Evolutionary conservation across 2,888 invertebrate species (phyloP), one percentile per base, ranked within the genome.

Genomic region (Lepetodrilus schrolli): DNA sequence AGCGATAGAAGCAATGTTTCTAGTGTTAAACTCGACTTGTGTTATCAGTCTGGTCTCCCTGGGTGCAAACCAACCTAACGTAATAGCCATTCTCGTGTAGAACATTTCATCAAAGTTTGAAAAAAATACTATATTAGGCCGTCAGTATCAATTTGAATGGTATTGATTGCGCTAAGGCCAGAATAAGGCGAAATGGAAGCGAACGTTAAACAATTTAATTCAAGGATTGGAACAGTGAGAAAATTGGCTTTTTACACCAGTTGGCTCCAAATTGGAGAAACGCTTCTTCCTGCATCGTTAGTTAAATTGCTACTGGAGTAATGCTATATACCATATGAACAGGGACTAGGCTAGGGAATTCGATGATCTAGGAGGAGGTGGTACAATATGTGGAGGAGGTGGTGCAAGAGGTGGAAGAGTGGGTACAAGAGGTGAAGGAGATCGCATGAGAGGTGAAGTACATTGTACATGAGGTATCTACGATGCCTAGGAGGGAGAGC

Each of bases 161-260:
- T 58, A 58, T 58, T 58, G 58, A 58, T 58, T 58, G 30, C 58
- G 34, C 5, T 26, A 58, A 34, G 7, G 34, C 58, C 13, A 30
- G 58, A 34, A 58, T 30, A 30, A n/a, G 58, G 58, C 58, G 58
- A 34, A 26, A 58, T 23, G 58, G 58, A 10, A 30, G 17, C 30
- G 34, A 58, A 26, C 26, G 58, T 58, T 58, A 58, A 58, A 58
- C 58, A 58, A 58, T 58, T 58, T 58, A 26, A 58, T 58, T 58
- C 58, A 26, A 34, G 34, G 58, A 30, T 58, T 23, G 30, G 34
- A 58, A 58, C 58, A 58, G 58, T 34, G 58, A 21, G 30, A 58
- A 58, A 58, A 58, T 58, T 58, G 58, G 58, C 58, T 58, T 58
- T 58, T 58, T 58, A 58, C 58, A 58, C 58, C 58, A 58, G 30